Evolutionary conservation across 2,888 invertebrate genomes (phyloP), one percentile per base, ranked within the genome.

Genomic region (Agonum fuliginosum): DNA sequence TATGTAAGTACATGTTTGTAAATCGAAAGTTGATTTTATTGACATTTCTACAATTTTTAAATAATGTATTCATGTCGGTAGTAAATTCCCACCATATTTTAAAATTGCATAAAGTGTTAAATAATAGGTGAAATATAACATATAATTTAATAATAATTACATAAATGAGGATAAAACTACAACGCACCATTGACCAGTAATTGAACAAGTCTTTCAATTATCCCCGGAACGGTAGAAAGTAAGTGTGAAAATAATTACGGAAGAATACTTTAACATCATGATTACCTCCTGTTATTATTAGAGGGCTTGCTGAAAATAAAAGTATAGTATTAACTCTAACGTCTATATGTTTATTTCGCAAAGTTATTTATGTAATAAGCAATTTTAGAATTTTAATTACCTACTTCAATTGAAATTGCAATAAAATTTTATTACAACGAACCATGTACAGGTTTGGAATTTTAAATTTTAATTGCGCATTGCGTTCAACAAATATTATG

Each of bases 71-170:
- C 30, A 3, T 30, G 4, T 3, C 30, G 8, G 12, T 37, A 10
- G 1, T 3, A 37, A 37, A 12, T 41, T 6, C 14, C 14, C 10
- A n/a, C n/a, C n/a, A n/a, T n/a, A n/a, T n/a, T 1, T 41, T 12
- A n/a, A 6, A n/a, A 41, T 48, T 20, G 22, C 54, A 24, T 54
- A 22, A 54, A 54, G 54, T 54, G 20, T 51, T 51, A 51, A 51
- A 51, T 51, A 51, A 51, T 51, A 22, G 0, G n/a, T 24, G 51
- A 22, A 51, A 20, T 51, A 22, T 20, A 54, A 22, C 22, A 24
- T 54, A 54, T 54, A 54, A 54, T 54, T 54, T 27, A 54, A 22
- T 54, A 54, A 54, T 54, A 54, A 54, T 54, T 24, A 12, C 54
- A 24, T 54, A 12, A 24, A 54, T 54, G 24, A 24, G 5, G 54